These are phyloP conservation scores for Trachemys scripta DNA, from an alignment of 2,113 vertebrate genomes.

Conservation along the genomic window DNA sequence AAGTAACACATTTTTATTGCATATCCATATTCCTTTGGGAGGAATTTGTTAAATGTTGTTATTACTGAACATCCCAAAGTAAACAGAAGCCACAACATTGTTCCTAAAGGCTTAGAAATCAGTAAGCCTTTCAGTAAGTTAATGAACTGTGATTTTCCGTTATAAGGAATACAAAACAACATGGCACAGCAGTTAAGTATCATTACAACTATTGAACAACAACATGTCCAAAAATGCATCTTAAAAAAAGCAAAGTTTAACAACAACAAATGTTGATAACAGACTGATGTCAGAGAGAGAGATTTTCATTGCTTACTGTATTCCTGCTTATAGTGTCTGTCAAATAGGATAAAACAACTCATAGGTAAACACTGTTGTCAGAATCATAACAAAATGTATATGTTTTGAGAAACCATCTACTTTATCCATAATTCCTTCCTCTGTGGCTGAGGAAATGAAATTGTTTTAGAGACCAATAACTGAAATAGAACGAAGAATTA, in stretches of 20 bases:
- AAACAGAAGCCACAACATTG: neutral
- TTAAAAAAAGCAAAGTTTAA: neutral
- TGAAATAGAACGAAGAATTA: neutral
- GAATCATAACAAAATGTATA: neutral
- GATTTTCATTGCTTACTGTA: neutral
- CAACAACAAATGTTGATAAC: constrained; percentile 2
- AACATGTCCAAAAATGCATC: neutral
- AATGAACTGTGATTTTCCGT: neutral
- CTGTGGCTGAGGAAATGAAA: neutral
- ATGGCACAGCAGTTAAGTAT: neutral
- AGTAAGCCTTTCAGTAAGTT: neutral
- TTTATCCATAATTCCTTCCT: neutral
- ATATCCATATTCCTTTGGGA: neutral
- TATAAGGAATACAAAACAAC: neutral
- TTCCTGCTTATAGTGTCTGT: neutral
- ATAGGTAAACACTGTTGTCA: neutral
- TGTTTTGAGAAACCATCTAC: neutral
- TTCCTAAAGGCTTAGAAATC: neutral
- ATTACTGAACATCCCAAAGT: neutral
- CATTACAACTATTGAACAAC: neutral
- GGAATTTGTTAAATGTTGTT: neutral
- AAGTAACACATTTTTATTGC: neutral
- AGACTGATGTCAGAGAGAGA: neutral
- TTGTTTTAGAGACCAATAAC: neutral
- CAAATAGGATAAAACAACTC: neutral